A percentile compares a stretch with the other conserved stretches of the same genome.
These are phyloP conservation scores for Drosophila truncata DNA, from an alignment of 1,140 invertebrate genomes.

Conservation along the genomic window DNA sequence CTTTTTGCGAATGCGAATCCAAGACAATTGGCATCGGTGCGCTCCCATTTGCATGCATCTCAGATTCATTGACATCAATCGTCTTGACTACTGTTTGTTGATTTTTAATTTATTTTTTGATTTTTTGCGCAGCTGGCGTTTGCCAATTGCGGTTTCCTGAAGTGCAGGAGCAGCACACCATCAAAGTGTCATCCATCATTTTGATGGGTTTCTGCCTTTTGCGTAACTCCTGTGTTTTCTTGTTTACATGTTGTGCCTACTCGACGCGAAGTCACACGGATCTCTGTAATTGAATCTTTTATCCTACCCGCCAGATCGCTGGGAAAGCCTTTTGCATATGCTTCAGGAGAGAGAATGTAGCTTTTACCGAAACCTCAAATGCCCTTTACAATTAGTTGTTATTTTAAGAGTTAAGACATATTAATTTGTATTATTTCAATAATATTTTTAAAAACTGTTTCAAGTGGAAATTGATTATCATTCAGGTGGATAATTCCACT, in stretches of 20 bases:
- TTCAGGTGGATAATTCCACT: too few relatives aligned
- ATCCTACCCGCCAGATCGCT: conserved; percentile 63
- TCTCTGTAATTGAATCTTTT: conserved; percentile 80
- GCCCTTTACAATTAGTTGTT: background rate
- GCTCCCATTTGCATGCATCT: conserved; percentile 75
- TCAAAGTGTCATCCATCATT: conserved; percentile 82
- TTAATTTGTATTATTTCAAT: background rate
- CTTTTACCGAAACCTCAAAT: background rate
- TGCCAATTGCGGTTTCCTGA: conserved; percentile 70
- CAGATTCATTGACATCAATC: conserved; percentile 76
- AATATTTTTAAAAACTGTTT: background rate
- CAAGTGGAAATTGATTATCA: too few relatives aligned
- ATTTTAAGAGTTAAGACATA: too few relatives aligned
- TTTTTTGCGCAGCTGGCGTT: conserved; percentile 72
- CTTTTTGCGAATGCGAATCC: conserved; percentile 30
- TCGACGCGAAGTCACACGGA: conserved; percentile 63
- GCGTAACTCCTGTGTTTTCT: conserved; percentile 43
- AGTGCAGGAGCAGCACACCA: conserved; percentile 60
- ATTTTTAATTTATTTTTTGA: conserved; percentile 82
- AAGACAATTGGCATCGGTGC: conserved; percentile 50
- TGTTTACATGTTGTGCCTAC: conserved; percentile 75
- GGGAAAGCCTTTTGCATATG: conserved; percentile 51
- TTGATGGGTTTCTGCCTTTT: conserved; percentile 66
- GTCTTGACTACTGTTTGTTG: conserved; percentile 75
- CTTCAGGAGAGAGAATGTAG: background rate